phyloP scores from a whole-genome alignment of 53 echinoderm and acorn worm genomes.

The Luidia sarsii region DNA sequence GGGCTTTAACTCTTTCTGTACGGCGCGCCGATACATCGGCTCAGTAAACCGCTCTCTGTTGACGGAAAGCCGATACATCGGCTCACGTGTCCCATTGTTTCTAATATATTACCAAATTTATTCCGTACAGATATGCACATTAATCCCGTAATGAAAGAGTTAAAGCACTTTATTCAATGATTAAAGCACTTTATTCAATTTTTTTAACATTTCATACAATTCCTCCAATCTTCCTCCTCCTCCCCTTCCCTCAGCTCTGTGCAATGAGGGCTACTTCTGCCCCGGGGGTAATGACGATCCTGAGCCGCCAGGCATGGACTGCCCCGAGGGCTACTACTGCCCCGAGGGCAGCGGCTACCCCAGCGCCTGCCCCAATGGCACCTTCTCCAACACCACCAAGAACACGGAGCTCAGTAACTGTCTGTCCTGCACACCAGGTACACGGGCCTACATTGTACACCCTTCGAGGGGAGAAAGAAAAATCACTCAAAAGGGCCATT shows the following conservation, averaged over 20 bases:
- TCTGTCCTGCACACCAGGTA: slow-evolving; percentile 91
- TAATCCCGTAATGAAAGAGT: no score
- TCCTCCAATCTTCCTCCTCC: neutral
- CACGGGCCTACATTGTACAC: no score
- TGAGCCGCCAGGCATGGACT: slow-evolving; percentile 70
- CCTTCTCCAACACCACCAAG: slow-evolving; percentile 88
- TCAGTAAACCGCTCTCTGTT: no score
- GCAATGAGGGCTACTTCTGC: slow-evolving; percentile 87
- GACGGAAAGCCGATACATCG: no score
- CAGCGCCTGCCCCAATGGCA: slow-evolving; percentile 90
- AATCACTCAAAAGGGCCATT: no score
- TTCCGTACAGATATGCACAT: no score
- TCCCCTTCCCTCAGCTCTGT: slow-evolving; percentile 54
- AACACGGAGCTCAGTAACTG: slow-evolving; percentile 95
- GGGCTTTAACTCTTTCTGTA: no score
- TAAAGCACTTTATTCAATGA: no score
- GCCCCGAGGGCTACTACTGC: slow-evolving; percentile 93
- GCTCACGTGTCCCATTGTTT: no score
- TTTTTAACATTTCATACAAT: neutral
- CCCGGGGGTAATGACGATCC: slow-evolving; percentile 85
- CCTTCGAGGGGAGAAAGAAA: no score
- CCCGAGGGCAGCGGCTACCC: slow-evolving; percentile 79
- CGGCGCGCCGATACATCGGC: no score
- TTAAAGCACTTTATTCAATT: neutral
- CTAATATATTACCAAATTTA: no score